Percentiles rank a stretch among this genome's conserved stretches.
Evolutionary conservation across 2,888 invertebrate genomes (phyloP).

Genomic region (Mayetiola destructor): DNA sequence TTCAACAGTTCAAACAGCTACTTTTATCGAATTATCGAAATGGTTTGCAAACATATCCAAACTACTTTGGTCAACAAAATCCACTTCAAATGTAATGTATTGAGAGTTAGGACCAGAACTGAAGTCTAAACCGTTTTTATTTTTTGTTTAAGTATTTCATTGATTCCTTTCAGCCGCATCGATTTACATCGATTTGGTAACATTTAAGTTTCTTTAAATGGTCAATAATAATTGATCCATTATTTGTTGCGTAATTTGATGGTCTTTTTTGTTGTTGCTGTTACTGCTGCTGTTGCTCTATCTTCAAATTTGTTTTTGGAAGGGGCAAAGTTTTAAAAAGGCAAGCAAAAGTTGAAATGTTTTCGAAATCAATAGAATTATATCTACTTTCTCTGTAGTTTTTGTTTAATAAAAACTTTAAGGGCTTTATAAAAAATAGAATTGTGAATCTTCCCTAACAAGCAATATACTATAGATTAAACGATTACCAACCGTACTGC

Average conservation of each 20-base stretch:
- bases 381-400: too few species aligned
- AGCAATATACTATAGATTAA: too few species aligned
- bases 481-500: too few species aligned
- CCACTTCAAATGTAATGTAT: constrained; percentile 4
- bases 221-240: too few species aligned
- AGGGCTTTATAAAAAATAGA: too few species aligned
- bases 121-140: neutral
- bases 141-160: neutral
- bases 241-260: neutral
- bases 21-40: neutral
- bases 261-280: neutral
- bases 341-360: too few species aligned
- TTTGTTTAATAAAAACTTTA: too few species aligned
- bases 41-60: neutral
- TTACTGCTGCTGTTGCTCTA: too few species aligned
- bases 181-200: neutral
- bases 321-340: too few species aligned
- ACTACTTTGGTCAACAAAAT: neutral
- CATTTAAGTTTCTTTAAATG: neutral
- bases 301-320: too few species aligned
- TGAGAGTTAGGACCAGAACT: neutral
- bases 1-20: constrained; percentile 3
- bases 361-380: too few species aligned
- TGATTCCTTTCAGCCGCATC: neutral
- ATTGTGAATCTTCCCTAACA: too few species aligned